phyloP scores from a whole-genome alignment of 2,888 invertebrate species.

The Elysia crispata region DNA sequence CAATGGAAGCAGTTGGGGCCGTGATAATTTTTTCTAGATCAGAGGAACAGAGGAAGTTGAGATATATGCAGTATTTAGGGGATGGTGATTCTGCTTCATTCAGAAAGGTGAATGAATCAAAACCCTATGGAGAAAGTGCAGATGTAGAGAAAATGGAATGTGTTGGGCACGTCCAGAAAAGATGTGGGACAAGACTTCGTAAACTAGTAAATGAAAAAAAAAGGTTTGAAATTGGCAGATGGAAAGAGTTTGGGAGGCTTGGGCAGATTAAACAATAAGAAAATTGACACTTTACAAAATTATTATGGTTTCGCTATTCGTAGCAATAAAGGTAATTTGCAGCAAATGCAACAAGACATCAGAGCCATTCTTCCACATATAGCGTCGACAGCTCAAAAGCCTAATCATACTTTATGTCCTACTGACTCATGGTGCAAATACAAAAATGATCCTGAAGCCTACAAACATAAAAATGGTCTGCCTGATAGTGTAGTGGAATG shows the following conservation, averaged over 20 bases:
- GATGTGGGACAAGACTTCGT: slow-evolving; percentile 16
- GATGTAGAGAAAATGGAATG: background rate
- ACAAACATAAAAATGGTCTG: slow-evolving; percentile 15
- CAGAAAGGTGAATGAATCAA: slow-evolving; percentile 1
- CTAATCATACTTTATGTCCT: slow-evolving; percentile 3
- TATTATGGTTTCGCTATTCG: slow-evolving; percentile 29
- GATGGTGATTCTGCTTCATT: slow-evolving; percentile 23
- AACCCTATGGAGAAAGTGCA: background rate
- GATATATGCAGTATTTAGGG: slow-evolving; percentile 20
- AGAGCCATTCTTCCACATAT: background rate
- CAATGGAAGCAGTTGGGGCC: slow-evolving; percentile 1
- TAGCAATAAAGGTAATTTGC: background rate
- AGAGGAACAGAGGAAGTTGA: background rate
- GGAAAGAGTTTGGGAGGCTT: background rate
- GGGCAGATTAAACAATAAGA: background rate
- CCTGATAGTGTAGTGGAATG: background rate
- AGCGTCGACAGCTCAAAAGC: background rate
- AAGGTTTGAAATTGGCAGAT: background rate
- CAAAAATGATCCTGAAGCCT: background rate
- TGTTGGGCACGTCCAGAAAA: no score
- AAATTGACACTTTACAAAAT: background rate
- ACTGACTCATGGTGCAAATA: slow-evolving; percentile 2
- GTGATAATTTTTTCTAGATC: background rate
- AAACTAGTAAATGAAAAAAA: background rate
- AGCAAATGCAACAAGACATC: slow-evolving; percentile 17